These are phyloP conservation scores for Dicyrtomina minuta DNA, from an alignment of 2,888 invertebrate genomes.

Conservation along the genomic window DNA sequence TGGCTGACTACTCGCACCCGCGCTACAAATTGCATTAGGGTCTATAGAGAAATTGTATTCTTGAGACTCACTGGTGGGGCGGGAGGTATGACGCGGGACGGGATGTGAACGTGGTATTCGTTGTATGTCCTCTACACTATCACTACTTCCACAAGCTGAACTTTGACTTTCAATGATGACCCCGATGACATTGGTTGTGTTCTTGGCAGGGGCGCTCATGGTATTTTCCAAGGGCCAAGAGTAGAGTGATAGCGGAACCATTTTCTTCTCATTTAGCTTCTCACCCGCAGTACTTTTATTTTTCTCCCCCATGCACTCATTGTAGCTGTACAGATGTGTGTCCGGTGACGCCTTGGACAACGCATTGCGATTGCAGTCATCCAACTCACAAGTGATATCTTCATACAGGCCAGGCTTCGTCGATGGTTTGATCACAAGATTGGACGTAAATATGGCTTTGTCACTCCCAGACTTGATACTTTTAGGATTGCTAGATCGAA, in stretches of 20 bases:
- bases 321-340: constrained; percentile 10
- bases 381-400: constrained; percentile 10
- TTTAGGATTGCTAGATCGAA: constrained; percentile 18
- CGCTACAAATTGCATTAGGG: constrained; percentile 24
- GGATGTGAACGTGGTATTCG: not conserved
- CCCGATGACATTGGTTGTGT: not conserved
- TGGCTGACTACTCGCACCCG: not conserved
- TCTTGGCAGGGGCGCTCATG: not conserved
- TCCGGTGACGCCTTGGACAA: not conserved
- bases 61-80: not conserved
- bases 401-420: constrained; percentile 2
- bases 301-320: not conserved
- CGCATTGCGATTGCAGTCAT: constrained; percentile 11
- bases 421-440: constrained; percentile 23
- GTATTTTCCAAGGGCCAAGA: constrained; percentile 28
- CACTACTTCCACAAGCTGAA: constrained; percentile 29
- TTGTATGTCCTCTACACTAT: constrained; percentile 16
- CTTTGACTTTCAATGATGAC: constrained; percentile 29
- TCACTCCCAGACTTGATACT: constrained; percentile 10
- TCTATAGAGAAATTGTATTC: constrained; percentile 24
- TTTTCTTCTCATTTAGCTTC: constrained; percentile 12
- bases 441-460: constrained; percentile 21
- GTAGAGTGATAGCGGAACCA: constrained; percentile 27
- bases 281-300: constrained; percentile 12
- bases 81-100: not conserved